A percentile compares a stretch with the other conserved stretches of the same genome.
Conservation (phyloP, 2,888 invertebrate genomes). For the Mythimna pallens region DNA sequence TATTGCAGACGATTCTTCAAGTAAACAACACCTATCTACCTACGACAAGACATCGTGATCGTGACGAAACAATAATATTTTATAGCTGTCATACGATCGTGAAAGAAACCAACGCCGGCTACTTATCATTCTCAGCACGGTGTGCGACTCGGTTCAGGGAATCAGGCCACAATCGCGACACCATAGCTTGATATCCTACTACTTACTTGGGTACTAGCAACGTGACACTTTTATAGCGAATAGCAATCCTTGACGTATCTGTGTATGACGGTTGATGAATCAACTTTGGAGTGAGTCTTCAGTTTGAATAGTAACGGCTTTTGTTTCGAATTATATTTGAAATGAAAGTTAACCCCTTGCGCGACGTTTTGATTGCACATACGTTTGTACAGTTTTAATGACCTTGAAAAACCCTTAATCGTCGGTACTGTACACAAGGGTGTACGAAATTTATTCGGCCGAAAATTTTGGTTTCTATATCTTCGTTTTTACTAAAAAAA, state of each 20-base stretch:
- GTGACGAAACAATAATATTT: slow-evolving; percentile 58
- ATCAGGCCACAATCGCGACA: slow-evolving; percentile 45
- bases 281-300: neutral
- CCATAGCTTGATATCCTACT: slow-evolving; percentile 32
- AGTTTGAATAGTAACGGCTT: slow-evolving; percentile 23
- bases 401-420: too few relatives aligned
- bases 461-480: too few relatives aligned
- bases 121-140: slow-evolving; percentile 60
- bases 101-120: slow-evolving; percentile 53
- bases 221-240: slow-evolving; percentile 31
- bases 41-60: slow-evolving; percentile 27
- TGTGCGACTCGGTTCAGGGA: slow-evolving; percentile 55
- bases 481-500: too few relatives aligned
- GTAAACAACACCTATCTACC: slow-evolving; percentile 24
- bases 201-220: slow-evolving; percentile 27
- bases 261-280: slow-evolving; percentile 9
- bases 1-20: slow-evolving; percentile 18
- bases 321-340: neutral
- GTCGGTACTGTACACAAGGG: too few relatives aligned
- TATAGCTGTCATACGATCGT: slow-evolving; percentile 43
- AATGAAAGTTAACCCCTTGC: neutral
- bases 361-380: too few relatives aligned
- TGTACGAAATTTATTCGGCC: too few relatives aligned
- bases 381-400: too few relatives aligned
- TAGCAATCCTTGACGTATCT: slow-evolving; percentile 23